These are phyloP conservation scores for Ammospiza caudacuta DNA, from an alignment of 2,113 vertebrate genomes.

Conservation along the genomic window DNA sequence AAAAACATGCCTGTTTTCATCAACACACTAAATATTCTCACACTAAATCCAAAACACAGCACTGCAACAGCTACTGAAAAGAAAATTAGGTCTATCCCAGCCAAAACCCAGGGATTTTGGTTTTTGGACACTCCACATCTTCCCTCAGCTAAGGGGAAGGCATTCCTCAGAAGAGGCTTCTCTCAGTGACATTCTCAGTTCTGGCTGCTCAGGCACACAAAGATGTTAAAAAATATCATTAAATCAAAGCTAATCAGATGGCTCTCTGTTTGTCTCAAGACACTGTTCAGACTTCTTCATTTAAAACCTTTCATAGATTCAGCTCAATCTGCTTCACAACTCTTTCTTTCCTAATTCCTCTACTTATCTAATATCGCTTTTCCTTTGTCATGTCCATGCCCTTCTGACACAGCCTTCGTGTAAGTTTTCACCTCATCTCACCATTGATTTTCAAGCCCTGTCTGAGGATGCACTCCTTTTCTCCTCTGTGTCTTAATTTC, in stretches of 20 bases:
- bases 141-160: background rate
- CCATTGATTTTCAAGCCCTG: slow-evolving; percentile 54
- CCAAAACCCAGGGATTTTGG: background rate
- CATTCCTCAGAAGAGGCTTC: background rate
- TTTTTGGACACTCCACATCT: background rate
- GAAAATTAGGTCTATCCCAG: background rate
- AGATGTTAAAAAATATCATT: slow-evolving; percentile 27
- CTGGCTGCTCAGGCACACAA: background rate
- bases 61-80: background rate
- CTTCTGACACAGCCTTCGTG: slow-evolving; percentile 9
- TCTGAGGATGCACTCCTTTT: slow-evolving; percentile 33
- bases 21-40: background rate
- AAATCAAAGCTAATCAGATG: slow-evolving; percentile 49
- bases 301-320: slow-evolving; percentile 41
- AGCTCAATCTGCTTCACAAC: slow-evolving; percentile 15
- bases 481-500: slow-evolving; percentile 51
- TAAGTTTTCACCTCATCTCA: slow-evolving; percentile 54
- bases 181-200: background rate
- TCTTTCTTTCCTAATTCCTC: background rate
- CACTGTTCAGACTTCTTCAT: slow-evolving; percentile 6
- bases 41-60: background rate
- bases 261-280: slow-evolving; percentile 22
- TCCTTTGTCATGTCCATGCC: slow-evolving; percentile 49
- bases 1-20: background rate
- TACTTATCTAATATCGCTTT: background rate